Evolutionary conservation across 2,113 vertebrate species (phyloP).

Genomic region (Tylochromis polylepis): DNA sequence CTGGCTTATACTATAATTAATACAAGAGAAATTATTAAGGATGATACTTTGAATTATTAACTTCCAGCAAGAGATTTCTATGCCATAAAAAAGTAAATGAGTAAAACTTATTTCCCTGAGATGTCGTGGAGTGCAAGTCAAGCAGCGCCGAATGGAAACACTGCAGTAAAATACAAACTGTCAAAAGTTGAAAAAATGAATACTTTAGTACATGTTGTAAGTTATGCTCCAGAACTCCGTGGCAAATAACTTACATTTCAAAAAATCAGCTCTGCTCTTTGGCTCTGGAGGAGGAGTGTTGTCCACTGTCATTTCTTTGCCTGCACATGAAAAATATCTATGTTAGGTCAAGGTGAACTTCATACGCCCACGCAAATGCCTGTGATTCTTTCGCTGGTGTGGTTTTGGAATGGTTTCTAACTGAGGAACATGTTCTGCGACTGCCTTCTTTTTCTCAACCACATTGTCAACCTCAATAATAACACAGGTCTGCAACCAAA

Average conservation of each 20-base stretch:
- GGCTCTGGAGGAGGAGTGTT: slow-evolving; percentile 65
- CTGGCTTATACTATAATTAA: not conserved
- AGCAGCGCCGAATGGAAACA: not conserved
- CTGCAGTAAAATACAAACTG: not conserved
- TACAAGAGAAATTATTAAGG: not conserved
- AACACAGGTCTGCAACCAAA: too few species aligned
- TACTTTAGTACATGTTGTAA: accelerated
- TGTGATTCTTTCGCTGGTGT: not conserved
- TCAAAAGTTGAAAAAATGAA: not conserved
- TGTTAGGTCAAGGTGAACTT: not conserved
- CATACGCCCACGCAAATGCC: slow-evolving; percentile 2
- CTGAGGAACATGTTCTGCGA: not conserved
- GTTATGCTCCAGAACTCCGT: not conserved
- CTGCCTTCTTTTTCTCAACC: accelerated
- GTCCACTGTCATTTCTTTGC: slow-evolving; percentile 70
- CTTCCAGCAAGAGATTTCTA: not conserved
- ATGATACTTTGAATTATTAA: not conserved
- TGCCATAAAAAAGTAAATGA: not conserved
- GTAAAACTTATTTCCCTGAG: not conserved
- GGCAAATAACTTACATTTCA: slow-evolving; percentile 71
- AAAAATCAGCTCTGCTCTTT: slow-evolving; percentile 69
- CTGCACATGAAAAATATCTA: slow-evolving; percentile 33
- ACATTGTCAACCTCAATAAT: not conserved
- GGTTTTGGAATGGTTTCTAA: not conserved
- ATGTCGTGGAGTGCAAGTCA: not conserved